Evolutionary conservation across 2,113 vertebrate genomes (phyloP).

Genomic region (Petaurus breviceps): DNA sequence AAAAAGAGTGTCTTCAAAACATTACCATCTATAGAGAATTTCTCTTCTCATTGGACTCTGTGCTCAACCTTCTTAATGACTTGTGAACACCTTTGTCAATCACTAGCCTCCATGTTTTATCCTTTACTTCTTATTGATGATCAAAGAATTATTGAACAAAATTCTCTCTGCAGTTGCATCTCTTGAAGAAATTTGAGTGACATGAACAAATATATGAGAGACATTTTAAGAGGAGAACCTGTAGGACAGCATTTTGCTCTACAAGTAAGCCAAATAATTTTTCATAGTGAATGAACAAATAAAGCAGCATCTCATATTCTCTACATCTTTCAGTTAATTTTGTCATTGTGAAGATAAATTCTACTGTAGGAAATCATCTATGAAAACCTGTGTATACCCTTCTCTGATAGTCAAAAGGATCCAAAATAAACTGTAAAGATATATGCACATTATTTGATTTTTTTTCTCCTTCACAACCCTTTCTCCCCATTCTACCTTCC

Average conservation of each 20-base stretch:
- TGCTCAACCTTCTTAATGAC: background rate
- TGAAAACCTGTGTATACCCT: background rate
- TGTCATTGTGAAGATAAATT: background rate
- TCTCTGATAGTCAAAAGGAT: background rate
- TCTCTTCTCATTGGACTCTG: background rate
- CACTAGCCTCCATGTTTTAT: background rate
- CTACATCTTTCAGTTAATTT: background rate
- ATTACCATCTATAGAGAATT: background rate
- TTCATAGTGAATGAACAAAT: background rate
- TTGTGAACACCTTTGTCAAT: background rate
- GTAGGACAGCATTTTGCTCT: background rate
- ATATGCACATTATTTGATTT: background rate
- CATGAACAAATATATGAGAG: background rate
- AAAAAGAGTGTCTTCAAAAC: background rate
- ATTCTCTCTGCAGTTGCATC: background rate
- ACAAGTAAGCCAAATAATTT: background rate
- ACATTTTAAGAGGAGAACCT: background rate
- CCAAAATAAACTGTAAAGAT: background rate
- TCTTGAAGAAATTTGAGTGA: background rate
- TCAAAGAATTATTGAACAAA: background rate
- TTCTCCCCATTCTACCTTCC: background rate
- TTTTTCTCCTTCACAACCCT: background rate
- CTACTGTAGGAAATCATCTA: background rate
- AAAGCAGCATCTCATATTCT: background rate
- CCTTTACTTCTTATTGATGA: background rate